Evolutionary conservation across 2,888 invertebrate genomes (phyloP).

Genomic region (Helleia helle): DNA sequence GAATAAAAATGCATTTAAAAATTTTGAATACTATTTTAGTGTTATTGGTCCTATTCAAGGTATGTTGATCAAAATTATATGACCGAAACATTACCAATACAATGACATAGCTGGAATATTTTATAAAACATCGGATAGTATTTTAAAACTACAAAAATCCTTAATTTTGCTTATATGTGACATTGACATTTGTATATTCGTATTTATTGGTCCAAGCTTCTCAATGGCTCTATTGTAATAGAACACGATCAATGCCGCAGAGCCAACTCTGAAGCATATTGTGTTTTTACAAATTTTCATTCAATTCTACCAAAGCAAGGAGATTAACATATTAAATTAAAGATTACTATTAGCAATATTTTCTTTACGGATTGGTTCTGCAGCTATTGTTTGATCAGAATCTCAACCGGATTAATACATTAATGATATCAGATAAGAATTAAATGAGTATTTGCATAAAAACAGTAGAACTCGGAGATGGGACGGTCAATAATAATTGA

Average conservation of each 20-base stretch:
- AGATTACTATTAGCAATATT: not conserved
- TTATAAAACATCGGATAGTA: too few species aligned
- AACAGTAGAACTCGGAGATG: slow-evolving; percentile 13
- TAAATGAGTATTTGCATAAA: not conserved
- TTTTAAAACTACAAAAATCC: too few species aligned
- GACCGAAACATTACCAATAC: too few species aligned
- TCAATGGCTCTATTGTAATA: not conserved
- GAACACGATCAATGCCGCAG: slow-evolving; percentile 1
- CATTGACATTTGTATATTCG: not conserved
- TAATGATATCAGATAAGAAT: not conserved
- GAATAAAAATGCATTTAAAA: too few species aligned
- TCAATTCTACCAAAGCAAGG: too few species aligned
- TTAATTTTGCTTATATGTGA: slow-evolving; percentile 3
- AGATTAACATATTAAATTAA: too few species aligned
- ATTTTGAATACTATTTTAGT: too few species aligned
- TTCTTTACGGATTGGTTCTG: not conserved
- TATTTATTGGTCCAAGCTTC: not conserved
- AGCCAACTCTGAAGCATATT: slow-evolving; percentile 2
- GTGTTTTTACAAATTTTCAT: too few species aligned
- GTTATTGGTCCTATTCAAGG: too few species aligned
- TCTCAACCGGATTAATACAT: slow-evolving; percentile 1
- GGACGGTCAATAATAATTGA: not conserved
- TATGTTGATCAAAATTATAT: too few species aligned
- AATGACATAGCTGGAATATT: too few species aligned
- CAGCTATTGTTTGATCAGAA: slow-evolving; percentile 3